A percentile compares a stretch with the other conserved stretches of the same genome.
Conservation (phyloP, 2,888 invertebrate species). For the Agrotis puta region DNA sequence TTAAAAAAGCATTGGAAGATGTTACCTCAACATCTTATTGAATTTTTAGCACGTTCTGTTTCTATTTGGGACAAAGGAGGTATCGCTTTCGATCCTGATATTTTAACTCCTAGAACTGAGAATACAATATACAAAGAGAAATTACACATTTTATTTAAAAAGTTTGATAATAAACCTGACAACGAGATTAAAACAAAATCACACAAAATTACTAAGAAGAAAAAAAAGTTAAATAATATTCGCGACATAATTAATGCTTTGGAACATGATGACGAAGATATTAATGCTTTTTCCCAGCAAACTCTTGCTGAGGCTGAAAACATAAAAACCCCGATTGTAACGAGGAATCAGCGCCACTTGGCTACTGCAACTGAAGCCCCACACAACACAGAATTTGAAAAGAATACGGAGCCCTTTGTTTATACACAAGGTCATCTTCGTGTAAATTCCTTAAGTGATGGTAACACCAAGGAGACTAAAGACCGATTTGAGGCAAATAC, state of each 20-base stretch:
- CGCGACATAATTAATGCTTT: conserved; percentile 84
- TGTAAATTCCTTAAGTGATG: conserved; percentile 23
- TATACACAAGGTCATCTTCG: conserved; percentile 7
- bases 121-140: conserved; percentile 77
- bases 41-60: conserved; percentile 80
- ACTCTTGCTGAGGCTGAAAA: conserved; percentile 78
- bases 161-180: conserved; percentile 61
- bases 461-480: conserved; percentile 16
- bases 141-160: conserved; percentile 74
- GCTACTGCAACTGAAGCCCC: conserved; percentile 22
- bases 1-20: conserved; percentile 78
- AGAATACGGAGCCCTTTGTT: conserved; percentile 16
- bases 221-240: conserved; percentile 82
- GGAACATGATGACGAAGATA: conserved; percentile 69
- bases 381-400: conserved; percentile 21
- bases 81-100: conserved; percentile 80
- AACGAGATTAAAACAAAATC: conserved; percentile 46
- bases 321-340: conserved; percentile 44
- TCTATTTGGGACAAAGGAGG: conserved; percentile 87
- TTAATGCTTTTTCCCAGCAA: conserved; percentile 65
- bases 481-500: conserved; percentile 11
- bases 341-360: conserved; percentile 42
- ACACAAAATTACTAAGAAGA: conserved; percentile 49
- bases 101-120: conserved; percentile 77
- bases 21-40: conserved; percentile 76